Conservation (phyloP, 1,140 invertebrate species). For the Sycobia sp. region DNA sequence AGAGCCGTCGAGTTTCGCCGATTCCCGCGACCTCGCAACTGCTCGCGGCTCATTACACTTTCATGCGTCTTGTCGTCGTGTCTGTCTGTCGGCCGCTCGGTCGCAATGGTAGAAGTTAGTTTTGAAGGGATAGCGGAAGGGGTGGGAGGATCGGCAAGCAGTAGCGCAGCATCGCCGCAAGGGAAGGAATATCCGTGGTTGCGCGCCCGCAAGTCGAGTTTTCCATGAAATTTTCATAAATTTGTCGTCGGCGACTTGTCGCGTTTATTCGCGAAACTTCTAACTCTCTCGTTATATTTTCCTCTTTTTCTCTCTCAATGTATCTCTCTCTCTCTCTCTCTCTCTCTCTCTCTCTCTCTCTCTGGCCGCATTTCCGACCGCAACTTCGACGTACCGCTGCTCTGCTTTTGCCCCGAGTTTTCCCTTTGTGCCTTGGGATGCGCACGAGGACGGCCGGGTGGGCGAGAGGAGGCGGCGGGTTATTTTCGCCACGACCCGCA, state of each 20-base stretch:
- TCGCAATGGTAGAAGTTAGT: conserved; percentile 26
- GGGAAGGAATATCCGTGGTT: not conserved
- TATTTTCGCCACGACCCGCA: not conserved
- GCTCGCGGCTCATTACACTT: conserved; percentile 32
- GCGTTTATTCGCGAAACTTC: conserved; percentile 21
- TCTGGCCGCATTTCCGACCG: not conserved
- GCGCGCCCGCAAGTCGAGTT: conserved; percentile 5
- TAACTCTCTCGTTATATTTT: not conserved
- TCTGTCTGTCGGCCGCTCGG: not conserved
- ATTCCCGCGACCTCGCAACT: not conserved
- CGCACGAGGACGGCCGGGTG: not conserved
- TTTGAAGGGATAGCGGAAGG: not conserved
- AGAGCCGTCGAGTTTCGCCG: not conserved
- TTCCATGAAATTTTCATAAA: conserved; percentile 38
- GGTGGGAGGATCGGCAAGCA: no score
- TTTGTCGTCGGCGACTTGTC: conserved; percentile 28
- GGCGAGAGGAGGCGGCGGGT: no score
- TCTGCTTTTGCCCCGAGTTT: no score
- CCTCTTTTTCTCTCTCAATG: no score
- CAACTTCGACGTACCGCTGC: no score
- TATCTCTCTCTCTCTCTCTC: no score
- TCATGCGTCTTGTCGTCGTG: conserved; percentile 16
- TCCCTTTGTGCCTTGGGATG: no score
- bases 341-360: no score
- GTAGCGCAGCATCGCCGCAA: no score